Conservation (phyloP, 2,888 invertebrate species). For the Entomobrya multifasciata region DNA sequence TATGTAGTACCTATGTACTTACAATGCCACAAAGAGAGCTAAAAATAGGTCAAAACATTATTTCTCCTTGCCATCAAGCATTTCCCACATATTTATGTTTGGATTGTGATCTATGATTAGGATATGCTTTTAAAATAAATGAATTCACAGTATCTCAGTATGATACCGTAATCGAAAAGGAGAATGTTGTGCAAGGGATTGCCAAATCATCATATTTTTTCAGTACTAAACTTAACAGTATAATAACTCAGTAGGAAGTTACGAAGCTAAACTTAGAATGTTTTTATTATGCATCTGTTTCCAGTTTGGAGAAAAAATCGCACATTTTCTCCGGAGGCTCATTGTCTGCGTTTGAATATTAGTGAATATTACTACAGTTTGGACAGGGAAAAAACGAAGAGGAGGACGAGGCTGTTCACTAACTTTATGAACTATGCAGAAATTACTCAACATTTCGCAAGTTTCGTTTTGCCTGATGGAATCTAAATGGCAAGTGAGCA, state of each 20-base stretch:
- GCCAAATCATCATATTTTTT: conserved; percentile 27
- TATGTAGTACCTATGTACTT: no score
- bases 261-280: background rate
- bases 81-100: conserved; percentile 38
- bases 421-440: background rate
- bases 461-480: conserved; percentile 8
- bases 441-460: conserved; percentile 11
- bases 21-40: no score
- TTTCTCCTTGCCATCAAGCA: background rate
- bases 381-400: no score
- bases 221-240: conserved; percentile 8
- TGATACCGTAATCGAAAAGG: background rate
- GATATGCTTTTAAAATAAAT: conserved; percentile 16
- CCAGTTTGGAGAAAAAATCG: conserved; percentile 29
- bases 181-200: conserved; percentile 1
- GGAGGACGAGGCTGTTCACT: background rate
- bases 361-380: background rate
- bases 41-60: no score
- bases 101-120: conserved; percentile 11
- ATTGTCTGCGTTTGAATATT: conserved; percentile 21
- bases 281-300: conserved; percentile 24
- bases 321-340: conserved; percentile 35
- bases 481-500: conserved; percentile 1
- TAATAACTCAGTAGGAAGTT: background rate
- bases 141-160: no score